Conservation (phyloP, 37 sponge, comb jelly and placozoan genomes). For the Chondrilla cf. caribensis region DNA sequence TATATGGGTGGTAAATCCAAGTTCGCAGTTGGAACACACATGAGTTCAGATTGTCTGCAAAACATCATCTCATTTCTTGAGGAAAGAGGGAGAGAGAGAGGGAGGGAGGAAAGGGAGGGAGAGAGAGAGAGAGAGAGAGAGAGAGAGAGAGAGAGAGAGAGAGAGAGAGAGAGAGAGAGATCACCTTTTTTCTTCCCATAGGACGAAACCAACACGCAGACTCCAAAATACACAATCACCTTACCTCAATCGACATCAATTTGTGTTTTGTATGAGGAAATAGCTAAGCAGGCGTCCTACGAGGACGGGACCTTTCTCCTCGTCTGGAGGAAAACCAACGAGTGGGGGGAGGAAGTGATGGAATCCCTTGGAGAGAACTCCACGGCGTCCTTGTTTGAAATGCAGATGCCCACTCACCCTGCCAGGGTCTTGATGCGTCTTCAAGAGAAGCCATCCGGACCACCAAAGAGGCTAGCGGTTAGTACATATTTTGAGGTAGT, state of each 20-base stretch:
- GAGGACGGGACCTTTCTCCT: conserved; percentile 24
- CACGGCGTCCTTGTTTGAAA: conserved; percentile 69
- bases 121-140: too few species aligned
- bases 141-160: too few species aligned
- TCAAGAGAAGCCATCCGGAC: conserved; percentile 28
- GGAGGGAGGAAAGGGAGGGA: neutral
- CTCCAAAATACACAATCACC: conserved; percentile 15
- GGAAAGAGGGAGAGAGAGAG: too few species aligned
- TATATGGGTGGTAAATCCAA: too few species aligned
- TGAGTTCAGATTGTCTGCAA: too few species aligned
- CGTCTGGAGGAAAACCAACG: neutral
- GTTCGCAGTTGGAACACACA: too few species aligned
- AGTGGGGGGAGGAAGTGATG: neutral
- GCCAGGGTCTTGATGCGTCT: conserved; percentile 24
- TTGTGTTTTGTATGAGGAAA: conserved; percentile 33
- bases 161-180: too few species aligned
- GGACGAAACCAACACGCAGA: conserved; percentile 39
- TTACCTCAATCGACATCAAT: conserved; percentile 42
- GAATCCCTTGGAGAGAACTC: conserved; percentile 40
- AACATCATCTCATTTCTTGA: too few species aligned
- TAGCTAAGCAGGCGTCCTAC: conserved; percentile 53
- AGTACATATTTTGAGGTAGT: neutral
- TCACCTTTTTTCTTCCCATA: neutral
- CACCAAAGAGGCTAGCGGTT: conserved; percentile 12
- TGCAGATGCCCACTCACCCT: conserved; percentile 57